A percentile compares a stretch with the other conserved stretches of the same genome.
phyloP scores from a whole-genome alignment of 2,113 vertebrate genomes.

The Nicator chloris region DNA sequence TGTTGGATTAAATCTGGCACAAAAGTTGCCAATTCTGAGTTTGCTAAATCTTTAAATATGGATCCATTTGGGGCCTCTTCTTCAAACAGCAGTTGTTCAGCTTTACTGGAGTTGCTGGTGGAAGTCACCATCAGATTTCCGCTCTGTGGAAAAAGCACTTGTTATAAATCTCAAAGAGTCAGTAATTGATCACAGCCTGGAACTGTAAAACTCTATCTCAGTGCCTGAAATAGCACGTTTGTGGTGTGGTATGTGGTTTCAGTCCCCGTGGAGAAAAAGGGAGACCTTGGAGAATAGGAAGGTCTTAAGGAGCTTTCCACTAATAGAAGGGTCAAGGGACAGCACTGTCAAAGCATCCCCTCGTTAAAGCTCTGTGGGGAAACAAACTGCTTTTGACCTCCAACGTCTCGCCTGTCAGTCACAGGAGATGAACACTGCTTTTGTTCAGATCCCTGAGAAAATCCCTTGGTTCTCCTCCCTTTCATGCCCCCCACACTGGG shows the following conservation, averaged over 20 bases:
- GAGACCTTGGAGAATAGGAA: constrained; percentile 64
- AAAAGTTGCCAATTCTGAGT: background rate
- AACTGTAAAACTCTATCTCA: constrained; percentile 27
- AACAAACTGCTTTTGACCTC: constrained; percentile 32
- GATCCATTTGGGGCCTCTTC: background rate
- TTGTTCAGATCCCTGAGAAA: background rate
- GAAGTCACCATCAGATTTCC: background rate
- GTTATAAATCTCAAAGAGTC: constrained; percentile 32
- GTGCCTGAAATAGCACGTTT: constrained; percentile 57
- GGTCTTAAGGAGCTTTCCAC: constrained; percentile 52
- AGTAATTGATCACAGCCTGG: constrained; percentile 3
- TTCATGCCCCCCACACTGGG: background rate
- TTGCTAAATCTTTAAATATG: background rate
- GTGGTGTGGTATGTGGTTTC: constrained; percentile 62
- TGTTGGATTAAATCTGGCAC: background rate
- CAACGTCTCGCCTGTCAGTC: background rate
- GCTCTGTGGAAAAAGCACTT: background rate
- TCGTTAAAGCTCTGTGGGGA: constrained; percentile 41
- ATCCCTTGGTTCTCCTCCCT: background rate
- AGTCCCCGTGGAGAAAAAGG: constrained; percentile 54
- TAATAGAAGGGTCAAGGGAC: constrained; percentile 52
- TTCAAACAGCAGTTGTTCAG: background rate
- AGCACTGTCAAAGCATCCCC: background rate
- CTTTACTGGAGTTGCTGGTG: background rate
- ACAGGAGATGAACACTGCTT: background rate